phyloP scores from a whole-genome alignment of 1,140 invertebrate species.

The Tribolium castaneum region DNA sequence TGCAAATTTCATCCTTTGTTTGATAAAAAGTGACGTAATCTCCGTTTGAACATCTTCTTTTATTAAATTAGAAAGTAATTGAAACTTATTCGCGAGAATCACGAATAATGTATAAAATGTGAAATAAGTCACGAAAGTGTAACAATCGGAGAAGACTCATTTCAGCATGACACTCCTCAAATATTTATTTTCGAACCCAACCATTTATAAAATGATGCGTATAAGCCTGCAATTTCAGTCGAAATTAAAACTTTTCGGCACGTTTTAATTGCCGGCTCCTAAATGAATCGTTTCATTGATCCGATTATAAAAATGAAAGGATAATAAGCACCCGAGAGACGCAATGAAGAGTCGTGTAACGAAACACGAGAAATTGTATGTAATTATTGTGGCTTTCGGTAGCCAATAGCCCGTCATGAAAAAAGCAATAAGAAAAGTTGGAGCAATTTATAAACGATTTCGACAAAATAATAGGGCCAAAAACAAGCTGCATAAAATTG shows the following conservation, averaged over 20 bases:
- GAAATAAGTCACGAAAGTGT: conserved; percentile 39
- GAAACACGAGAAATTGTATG: conserved; percentile 23
- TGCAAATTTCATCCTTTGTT: conserved; percentile 16
- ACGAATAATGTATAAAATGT: conserved; percentile 30
- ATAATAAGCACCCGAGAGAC: neutral
- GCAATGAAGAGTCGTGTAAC: conserved; percentile 2
- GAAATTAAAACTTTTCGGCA: neutral
- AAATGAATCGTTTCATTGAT: conserved; percentile 16
- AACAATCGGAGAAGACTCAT: conserved; percentile 11
- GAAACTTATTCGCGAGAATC: neutral
- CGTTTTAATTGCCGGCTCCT: neutral
- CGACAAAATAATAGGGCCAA: conserved; percentile 16
- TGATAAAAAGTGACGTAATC: conserved; percentile 14
- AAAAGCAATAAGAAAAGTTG: conserved; percentile 13
- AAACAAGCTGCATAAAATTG: conserved; percentile 13
- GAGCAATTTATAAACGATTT: conserved; percentile 24
- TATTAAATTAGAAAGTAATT: conserved; percentile 38
- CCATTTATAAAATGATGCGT: neutral
- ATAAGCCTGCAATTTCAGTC: neutral
- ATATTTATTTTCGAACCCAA: conserved; percentile 9
- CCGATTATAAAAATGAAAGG: conserved; percentile 26
- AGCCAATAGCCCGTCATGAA: conserved; percentile 19
- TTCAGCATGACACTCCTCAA: conserved; percentile 4
- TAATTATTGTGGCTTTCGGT: conserved; percentile 23
- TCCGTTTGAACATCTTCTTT: conserved; percentile 13